phyloP scores from a whole-genome alignment of 1,140 invertebrate genomes.

The Aphaenogaster ashmeadi region DNA sequence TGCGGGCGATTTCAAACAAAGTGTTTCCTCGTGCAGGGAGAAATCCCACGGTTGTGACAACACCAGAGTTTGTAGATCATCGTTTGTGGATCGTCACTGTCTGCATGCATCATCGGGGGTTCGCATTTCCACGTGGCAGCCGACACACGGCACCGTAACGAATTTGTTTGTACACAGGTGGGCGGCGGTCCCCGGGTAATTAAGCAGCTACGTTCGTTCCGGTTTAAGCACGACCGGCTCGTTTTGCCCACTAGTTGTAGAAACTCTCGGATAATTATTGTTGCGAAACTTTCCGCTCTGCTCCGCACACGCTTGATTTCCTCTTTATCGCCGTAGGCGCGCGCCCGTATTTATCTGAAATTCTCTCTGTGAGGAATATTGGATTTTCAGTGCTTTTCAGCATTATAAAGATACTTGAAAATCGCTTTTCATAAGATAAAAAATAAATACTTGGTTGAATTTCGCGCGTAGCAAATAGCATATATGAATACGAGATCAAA shows the following conservation, averaged over 20 bases:
- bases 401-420: conserved; percentile 13
- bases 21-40: not conserved
- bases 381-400: conserved; percentile 20
- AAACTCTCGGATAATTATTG: conserved; percentile 85
- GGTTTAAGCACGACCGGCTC: conserved; percentile 76
- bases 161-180: conserved; percentile 78
- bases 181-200: conserved; percentile 72
- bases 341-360: conserved; percentile 35
- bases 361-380: conserved; percentile 26
- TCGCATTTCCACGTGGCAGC: conserved; percentile 47
- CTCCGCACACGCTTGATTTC: conserved; percentile 59
- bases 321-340: conserved; percentile 2
- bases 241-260: conserved; percentile 80
- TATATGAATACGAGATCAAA: not conserved
- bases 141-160: conserved; percentile 38
- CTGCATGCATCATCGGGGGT: not conserved
- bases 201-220: conserved; percentile 74
- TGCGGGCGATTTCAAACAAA: not conserved
- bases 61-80: not conserved
- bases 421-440: conserved; percentile 13
- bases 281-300: conserved; percentile 78
- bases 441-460: not conserved
- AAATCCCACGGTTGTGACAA: not conserved
- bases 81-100: conserved; percentile 2
- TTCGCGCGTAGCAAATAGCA: not conserved